These are phyloP conservation scores for Bombus confusus DNA, from an alignment of 1,140 invertebrate genomes.

Conservation along the genomic window DNA sequence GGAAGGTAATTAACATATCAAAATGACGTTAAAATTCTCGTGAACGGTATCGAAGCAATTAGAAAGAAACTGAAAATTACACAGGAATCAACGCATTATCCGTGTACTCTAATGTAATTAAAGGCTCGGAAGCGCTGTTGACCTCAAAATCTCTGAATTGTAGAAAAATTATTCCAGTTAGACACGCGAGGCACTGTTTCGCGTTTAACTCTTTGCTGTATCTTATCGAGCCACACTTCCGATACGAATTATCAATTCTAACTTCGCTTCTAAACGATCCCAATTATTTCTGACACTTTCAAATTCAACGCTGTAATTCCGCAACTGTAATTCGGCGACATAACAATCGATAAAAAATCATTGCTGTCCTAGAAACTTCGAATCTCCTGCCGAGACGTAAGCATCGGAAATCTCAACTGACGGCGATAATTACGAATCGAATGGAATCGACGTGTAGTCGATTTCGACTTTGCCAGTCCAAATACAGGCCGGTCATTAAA, in stretches of 20 bases:
- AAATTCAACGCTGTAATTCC: too few species aligned
- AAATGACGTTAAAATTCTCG: neutral
- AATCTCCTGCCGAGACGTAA: neutral
- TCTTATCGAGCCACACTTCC: neutral
- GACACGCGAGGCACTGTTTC: neutral
- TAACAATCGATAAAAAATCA: too few species aligned
- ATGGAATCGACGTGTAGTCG: neutral
- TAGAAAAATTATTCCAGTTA: neutral
- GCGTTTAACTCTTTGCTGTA: neutral
- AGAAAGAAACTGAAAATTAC: neutral
- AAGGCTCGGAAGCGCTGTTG: too few species aligned
- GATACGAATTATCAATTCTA: neutral
- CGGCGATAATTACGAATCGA: neutral
- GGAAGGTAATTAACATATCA: slow-evolving; percentile 1
- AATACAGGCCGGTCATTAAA: neutral
- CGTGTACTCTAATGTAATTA: too few species aligned
- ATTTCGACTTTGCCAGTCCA: neutral
- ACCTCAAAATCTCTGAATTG: neutral
- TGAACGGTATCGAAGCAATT: neutral
- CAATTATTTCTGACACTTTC: neutral
- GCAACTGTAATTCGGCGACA: too few species aligned
- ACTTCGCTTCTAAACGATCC: too few species aligned
- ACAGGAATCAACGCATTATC: neutral
- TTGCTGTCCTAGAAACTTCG: neutral
- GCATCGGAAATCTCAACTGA: neutral